Conservation (phyloP, 2,888 invertebrate genomes). For the Pyrgus malvae region DNA sequence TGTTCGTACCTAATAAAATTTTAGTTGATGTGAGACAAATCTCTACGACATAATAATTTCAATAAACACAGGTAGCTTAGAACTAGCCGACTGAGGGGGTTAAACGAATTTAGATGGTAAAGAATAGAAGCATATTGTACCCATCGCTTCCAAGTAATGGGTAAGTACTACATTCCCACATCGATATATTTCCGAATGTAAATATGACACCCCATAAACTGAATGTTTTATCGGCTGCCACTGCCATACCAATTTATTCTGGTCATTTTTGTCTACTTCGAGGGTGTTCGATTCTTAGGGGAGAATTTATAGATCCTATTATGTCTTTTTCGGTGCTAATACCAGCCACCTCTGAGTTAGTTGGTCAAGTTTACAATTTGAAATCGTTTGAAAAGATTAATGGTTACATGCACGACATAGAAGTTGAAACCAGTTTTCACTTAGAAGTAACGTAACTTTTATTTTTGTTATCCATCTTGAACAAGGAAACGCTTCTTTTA, state of each 20-base stretch:
- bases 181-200: conserved; percentile 74
- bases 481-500: too few species aligned
- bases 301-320: conserved; percentile 69
- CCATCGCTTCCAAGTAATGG: conserved; percentile 38
- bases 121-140: conserved; percentile 48
- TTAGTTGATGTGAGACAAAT: too few species aligned
- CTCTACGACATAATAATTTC: too few species aligned
- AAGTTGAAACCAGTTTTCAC: background rate
- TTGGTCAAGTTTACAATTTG: conserved; percentile 40
- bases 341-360: conserved; percentile 49
- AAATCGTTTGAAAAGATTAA: conserved; percentile 4
- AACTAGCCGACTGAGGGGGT: conserved; percentile 9
- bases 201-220: conserved; percentile 82
- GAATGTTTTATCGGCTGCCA: conserved; percentile 79
- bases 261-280: conserved; percentile 75
- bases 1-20: too few species aligned
- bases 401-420: background rate
- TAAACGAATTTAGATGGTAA: conserved; percentile 28
- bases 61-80: background rate
- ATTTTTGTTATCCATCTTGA: background rate
- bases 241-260: conserved; percentile 79
- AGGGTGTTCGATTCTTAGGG: conserved; percentile 77
- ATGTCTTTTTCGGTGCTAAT: conserved; percentile 61
- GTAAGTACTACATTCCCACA: conserved; percentile 63
- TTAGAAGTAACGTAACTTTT: background rate